Evolutionary conservation across 2,888 invertebrate genomes (phyloP), one percentile per base, ranked within the genome.

Genomic region (Mythimna lalbum): DNA sequence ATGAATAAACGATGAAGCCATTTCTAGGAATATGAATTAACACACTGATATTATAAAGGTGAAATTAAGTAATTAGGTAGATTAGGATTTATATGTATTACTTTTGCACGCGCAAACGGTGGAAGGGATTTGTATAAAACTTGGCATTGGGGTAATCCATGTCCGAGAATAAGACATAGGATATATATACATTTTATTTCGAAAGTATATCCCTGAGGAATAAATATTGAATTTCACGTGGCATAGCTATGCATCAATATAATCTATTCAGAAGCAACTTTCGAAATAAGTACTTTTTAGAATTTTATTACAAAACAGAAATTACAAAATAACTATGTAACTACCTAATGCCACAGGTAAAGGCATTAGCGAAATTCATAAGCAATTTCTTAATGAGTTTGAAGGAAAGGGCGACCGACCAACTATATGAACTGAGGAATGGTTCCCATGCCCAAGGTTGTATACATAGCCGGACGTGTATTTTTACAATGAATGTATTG

Each of bases 401-500:
- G 78, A 67, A 76, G 69, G 69, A 80, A 84, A 77, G 68, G 72
- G 61, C 71, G 59, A 63, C 56, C 17, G 36, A 39, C 59, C 47
- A 47, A 31, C 53, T 55, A 68, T 27, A 63, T 69, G 55, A 33
- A 61, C 71, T 71, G 63, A 66, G 71, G 66, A 74, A 76, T 33
- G 57, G 61, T 80, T 81, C 82, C 73, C 82, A 81, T 61, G 64
- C 66, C 69, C 85, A 89, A 87, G 87, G 87, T 80, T 85, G 69
- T 65, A 75, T 80, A 76, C 76, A 84, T 76, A 77, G 81, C 84
- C 87, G 87, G 87, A 88, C 86, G 84, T 81, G 73, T 73, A 63
- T 72, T 73, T 75, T 66, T 84, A 91, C 90, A 91, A 90, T 89
- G 83, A 70, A 36, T 77, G 84, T 84, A 91, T 91, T 91, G 91